Evolutionary conservation across 2,113 vertebrate species (phyloP).

Genomic region (Vulpes ferrilata): DNA sequence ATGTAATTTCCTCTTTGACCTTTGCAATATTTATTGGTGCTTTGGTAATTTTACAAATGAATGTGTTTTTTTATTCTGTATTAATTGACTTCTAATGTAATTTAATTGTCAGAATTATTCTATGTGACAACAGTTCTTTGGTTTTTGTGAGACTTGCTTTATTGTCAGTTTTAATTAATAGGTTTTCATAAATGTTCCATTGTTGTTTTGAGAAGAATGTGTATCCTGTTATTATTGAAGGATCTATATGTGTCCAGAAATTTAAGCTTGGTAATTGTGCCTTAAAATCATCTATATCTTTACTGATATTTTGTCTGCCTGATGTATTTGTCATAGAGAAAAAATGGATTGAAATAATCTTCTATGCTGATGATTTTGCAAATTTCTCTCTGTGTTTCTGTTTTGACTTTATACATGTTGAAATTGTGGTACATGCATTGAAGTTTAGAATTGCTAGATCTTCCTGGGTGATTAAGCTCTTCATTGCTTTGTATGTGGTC

Average conservation of each 20-base stretch:
- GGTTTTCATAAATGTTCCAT: not conserved
- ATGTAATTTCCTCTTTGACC: not conserved
- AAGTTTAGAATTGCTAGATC: slow-evolving; percentile 23
- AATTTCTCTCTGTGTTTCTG: not conserved
- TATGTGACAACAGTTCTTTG: slow-evolving; percentile 5
- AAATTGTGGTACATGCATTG: not conserved
- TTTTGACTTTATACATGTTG: not conserved
- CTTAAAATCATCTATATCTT: slow-evolving; percentile 20
- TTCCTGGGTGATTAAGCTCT: not conserved
- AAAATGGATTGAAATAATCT: not conserved
- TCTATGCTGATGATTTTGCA: not conserved
- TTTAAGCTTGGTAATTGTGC: not conserved
- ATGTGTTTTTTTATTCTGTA: slow-evolving; percentile 25
- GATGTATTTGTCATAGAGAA: not conserved
- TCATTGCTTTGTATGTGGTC: not conserved
- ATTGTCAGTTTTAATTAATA: slow-evolving; percentile 44
- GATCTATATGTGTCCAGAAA: not conserved
- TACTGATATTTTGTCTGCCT: not conserved
- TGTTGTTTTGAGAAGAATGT: not conserved
- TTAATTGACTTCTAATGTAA: slow-evolving; percentile 37
- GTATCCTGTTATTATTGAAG: not conserved
- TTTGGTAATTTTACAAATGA: slow-evolving; percentile 47
- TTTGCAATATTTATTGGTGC: slow-evolving; percentile 12
- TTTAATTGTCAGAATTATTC: slow-evolving; percentile 39
- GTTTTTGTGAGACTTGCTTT: slow-evolving; percentile 47